Conservation (phyloP, 2,113 vertebrate species). For the Stigmatopora argus region DNA sequence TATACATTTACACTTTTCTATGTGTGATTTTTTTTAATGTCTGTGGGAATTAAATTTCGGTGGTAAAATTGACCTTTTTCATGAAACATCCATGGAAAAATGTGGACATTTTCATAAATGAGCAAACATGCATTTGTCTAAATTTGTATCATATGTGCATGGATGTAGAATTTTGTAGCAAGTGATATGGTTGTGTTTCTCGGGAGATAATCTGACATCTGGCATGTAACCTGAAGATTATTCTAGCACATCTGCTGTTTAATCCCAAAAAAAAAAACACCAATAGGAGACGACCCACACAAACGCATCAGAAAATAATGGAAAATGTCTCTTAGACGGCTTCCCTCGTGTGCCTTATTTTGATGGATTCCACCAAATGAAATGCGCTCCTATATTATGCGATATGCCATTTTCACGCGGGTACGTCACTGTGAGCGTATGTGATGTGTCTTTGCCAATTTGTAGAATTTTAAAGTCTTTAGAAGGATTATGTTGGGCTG, state of each 20-base stretch:
- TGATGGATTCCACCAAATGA: neutral
- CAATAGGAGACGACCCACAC: neutral
- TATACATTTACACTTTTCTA: constrained; percentile 57
- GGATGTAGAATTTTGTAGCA: neutral
- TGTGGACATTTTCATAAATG: too few relatives aligned
- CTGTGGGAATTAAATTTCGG: too few relatives aligned
- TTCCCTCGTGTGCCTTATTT: neutral
- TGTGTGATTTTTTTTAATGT: constrained; percentile 11
- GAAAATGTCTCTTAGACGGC: neutral
- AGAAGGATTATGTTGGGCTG: neutral
- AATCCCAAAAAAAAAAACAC: neutral
- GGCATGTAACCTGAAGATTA: constrained; percentile 64
- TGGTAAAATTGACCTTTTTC: too few relatives aligned
- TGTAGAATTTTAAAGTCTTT: neutral
- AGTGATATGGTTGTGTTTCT: neutral
- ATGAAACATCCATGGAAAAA: too few relatives aligned
- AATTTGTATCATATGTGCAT: neutral
- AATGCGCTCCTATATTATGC: neutral
- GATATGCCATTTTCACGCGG: neutral
- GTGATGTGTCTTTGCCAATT: neutral
- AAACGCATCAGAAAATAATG: neutral
- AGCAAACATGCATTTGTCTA: neutral
- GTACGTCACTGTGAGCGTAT: neutral
- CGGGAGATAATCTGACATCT: constrained; percentile 53
- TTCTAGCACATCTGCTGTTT: constrained; percentile 16